Evolutionary conservation across 2,113 vertebrate species (phyloP), one percentile per base, ranked within the genome.

Genomic region (Eptesicus fuscus): DNA sequence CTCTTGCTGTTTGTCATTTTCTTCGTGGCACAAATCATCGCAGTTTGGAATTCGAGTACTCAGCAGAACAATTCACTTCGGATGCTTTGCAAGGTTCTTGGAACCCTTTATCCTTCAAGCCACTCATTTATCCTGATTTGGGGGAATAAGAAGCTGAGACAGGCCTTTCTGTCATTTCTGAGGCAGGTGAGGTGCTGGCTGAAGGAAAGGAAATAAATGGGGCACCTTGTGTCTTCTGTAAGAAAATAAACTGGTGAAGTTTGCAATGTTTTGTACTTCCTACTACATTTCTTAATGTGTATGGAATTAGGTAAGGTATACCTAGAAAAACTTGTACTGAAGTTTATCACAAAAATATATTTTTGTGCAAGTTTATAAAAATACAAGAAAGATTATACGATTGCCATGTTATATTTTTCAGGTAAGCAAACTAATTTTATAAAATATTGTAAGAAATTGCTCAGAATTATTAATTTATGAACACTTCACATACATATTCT

Each of bases 81-180:
- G n/a, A n/a, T n/a, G 9, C 17, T 77, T 49, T 73, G 3, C 0
- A 0, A 37, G 1, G 17, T 35, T 44, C 3, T 78, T 78, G 13
- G 1, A 10, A 59, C 17, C 2, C 17, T 83, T 0, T 93, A 87
- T 73, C 84, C 80, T 56, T 37, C 80, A 67, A 4, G 30, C 3
- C 96, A 97, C 42, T 93, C 94, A 5, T 71, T 44, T 44, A n/a
- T 95, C 37, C 42, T 97, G 59, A 96, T 96, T 23, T 96, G 91
- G 95, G 89, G 77, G 53, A 96, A 94, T 17, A 79, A n/a, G 51
- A 96, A 96, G 32, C 77, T 96, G 28, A 97, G 73, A 42, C 44
- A 80, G 23, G 11, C 20, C 22, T 91, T 94, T 25, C 51, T 28
- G 51, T 80, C 51, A 40, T 28, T 59, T 80, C 77, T 80, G 77